Conservation (phyloP, 2,113 vertebrate species). For the Mormoops blainvillei region DNA sequence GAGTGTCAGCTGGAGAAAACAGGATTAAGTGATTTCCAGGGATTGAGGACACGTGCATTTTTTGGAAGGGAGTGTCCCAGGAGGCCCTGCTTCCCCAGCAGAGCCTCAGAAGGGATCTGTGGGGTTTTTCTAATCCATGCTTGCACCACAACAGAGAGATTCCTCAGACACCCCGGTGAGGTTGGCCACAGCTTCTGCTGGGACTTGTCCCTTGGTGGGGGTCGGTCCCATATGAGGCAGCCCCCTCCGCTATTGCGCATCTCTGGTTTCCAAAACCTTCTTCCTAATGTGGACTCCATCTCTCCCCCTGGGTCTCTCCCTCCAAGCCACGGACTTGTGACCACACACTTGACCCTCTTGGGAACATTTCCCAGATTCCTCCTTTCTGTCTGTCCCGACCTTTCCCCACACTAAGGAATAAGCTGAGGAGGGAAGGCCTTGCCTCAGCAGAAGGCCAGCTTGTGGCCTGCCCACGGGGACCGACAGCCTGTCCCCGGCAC, state of each 20-base stretch:
- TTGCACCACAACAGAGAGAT: no score
- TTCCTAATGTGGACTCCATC: neutral
- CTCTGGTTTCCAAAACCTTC: neutral
- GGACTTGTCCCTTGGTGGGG: neutral
- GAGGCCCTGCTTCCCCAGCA: no score
- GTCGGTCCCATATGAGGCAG: neutral
- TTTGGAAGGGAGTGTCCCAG: neutral
- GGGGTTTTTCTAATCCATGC: neutral
- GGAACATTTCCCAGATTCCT: neutral
- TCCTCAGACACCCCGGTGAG: fast-evolving
- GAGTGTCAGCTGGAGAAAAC: neutral
- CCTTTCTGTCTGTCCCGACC: neutral
- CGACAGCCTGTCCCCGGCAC: neutral
- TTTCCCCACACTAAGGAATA: neutral
- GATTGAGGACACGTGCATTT: neutral
- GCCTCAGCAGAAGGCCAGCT: neutral
- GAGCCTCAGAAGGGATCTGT: neutral
- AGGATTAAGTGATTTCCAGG: neutral
- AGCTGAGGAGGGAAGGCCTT: neutral
- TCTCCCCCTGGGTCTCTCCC: neutral
- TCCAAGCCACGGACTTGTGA: neutral
- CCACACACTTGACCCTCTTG: neutral
- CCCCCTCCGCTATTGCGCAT: neutral
- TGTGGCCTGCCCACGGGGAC: neutral
- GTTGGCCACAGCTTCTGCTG: neutral